Percentiles rank a stretch among this genome's conserved stretches.
phyloP scores from a whole-genome alignment of 2,888 invertebrate genomes.

The Chymomyza amoena region DNA sequence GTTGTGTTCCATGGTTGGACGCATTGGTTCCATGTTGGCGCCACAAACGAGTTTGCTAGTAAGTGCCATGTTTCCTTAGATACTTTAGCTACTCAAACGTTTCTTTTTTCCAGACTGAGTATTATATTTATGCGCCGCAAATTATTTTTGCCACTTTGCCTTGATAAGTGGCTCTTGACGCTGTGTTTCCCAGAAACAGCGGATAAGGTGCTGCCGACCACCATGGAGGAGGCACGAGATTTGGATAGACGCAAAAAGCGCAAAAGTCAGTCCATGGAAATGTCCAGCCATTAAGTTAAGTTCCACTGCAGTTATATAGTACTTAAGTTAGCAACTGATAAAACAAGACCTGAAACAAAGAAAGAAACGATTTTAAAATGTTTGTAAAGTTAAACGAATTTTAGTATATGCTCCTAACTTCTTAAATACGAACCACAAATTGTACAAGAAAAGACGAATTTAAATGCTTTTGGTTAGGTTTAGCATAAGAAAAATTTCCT shows the following conservation, averaged over 20 bases:
- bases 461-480: not conserved
- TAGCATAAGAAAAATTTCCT: no score
- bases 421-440: not conserved
- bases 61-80: constrained; percentile 13
- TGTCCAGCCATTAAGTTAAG: constrained; percentile 34
- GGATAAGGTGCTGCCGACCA: constrained; percentile 82
- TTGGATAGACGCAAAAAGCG: constrained; percentile 14
- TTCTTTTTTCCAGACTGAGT: constrained; percentile 54
- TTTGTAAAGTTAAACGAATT: not conserved
- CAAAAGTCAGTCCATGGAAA: not conserved
- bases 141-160: constrained; percentile 82
- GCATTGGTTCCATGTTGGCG: constrained; percentile 84
- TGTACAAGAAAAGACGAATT: not conserved
- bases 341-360: not conserved
- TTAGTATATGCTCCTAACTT: not conserved
- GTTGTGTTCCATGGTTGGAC: constrained; percentile 85
- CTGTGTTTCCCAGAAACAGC: constrained; percentile 83
- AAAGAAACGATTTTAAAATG: not conserved
- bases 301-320: not conserved
- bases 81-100: not conserved
- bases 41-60: constrained; percentile 84
- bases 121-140: constrained; percentile 80
- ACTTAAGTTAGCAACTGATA: not conserved
- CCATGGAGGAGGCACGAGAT: constrained; percentile 81
- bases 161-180: constrained; percentile 81